Evolutionary conservation across 2,888 invertebrate genomes (phyloP), one percentile per base, ranked within the genome.

Genomic region (Polymixis lichenea): DNA sequence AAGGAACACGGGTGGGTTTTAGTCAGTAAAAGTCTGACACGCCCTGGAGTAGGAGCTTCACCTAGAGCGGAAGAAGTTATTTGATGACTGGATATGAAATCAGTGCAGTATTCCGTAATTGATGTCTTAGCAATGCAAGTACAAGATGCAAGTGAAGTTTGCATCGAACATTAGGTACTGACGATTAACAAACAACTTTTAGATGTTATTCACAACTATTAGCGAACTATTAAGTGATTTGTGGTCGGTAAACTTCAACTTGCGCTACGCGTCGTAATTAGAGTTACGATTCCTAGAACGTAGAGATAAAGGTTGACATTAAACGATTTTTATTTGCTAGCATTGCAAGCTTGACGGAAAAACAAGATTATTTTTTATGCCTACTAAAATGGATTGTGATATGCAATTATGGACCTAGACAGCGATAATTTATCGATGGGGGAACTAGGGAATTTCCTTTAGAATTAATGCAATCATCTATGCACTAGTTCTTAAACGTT

Each of bases 111-210:
- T 88, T 79, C 70, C 74, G 76, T 82, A 77, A 78, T 83, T 70
- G 49, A 72, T 77, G 66, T 67, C 75, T 89, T 90, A 87, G 88
- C 88, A 87, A 90, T 93, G 89, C 91, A 90, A 93, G 93, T 90
- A 80, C 51, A 69, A 49, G 62, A 81, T 83, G 87, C 89, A 91
- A 90, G 89, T 89, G 84, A 77, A 88, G 82, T 88, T 80, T 84
- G 86, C 72, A 86, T 80, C 72, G 56, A 64, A 73, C 75, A 83
- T 85, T 83, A 43, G 9, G 43, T 43, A 80, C 56, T 64, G 55
- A 80, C 61, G 55, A 62, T 25, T 38, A 53, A 75, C 77, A 13
- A 46, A 60, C 25, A n/a, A 64, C 72, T 76, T 72, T 69, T 64
- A 82, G 61, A 75, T 82, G 69, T 86, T 87, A 87, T 87, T 89